Base-by-base conservation (phyloP, 2,113 vertebrate genomes). In the Lepisosteus oculatus region DNA sequence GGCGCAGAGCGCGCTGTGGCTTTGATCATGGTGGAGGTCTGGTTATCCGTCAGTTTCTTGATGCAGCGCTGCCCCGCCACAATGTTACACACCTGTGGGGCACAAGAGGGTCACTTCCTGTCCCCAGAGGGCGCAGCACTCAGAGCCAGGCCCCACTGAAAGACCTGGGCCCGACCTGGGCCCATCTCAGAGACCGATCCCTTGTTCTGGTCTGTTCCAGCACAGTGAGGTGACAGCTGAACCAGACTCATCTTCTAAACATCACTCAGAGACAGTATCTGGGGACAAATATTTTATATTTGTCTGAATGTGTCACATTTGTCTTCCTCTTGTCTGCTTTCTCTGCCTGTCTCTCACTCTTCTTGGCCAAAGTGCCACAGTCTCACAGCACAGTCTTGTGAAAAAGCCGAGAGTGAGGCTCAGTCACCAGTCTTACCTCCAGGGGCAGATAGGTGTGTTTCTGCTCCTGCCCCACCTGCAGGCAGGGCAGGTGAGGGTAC, bases 21-120 rank as follows among this genome's bases (percentile, higher is more conserved):
- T 93, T 99, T 99, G 81, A 99, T 99, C 97, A 99, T 99, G 13
- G 97, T 99, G 2, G 97, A 99, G 3, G 97, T 99, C 77, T 99
- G 97, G 94, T 99, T 99, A 95, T 99, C 97, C 0, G 97, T 99
- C 14, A 99, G 94, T 83, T 99, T 99, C 92, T 99, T 99, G 85
- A 99, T 99, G 81, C 97, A 99, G 55, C 97, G 86, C 75, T 99
- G 97, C 77, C 97, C 97, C 61, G 97, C 97, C 78, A 99, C 97
- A 47, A 99, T 99, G 85, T 99, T 99, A 87, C 97, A 99, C 56
- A 99, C 97, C 97, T 99, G 79, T 1, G 70, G 73, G 9, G 47
- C 5, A 51, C 5, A 9, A 51, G 9, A 51, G 47, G 9, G 47
- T 51, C 47, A 51, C 47, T 51, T 1, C 9, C 47, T 2, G 47